These are phyloP conservation scores for Osmerus mordax DNA, from an alignment of 2,113 vertebrate species.

Conservation along the genomic window DNA sequence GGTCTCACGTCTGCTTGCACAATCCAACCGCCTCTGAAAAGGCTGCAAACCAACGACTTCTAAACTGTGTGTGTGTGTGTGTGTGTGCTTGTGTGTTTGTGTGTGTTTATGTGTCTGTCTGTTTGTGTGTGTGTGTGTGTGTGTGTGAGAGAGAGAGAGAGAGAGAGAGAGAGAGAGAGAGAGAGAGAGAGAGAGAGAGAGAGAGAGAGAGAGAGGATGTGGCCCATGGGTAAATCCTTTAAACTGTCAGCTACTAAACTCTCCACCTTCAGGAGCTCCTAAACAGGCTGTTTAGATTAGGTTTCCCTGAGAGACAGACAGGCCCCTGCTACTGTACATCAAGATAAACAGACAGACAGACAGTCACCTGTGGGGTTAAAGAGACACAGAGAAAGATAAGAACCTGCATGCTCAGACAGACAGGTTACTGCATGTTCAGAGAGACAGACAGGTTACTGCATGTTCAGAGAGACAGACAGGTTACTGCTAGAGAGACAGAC, in stretches of 20 bases:
- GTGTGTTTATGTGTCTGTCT: background rate
- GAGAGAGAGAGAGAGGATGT: background rate
- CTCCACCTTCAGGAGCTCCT: conserved; percentile 12
- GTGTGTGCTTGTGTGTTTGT: conserved; percentile 18
- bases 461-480: too few species aligned
- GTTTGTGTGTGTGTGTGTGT: background rate
- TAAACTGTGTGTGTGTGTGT: conserved; percentile 6
- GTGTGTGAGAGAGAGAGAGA: background rate
- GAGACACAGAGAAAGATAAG: too few species aligned
- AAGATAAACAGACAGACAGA: too few species aligned
- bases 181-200: too few species aligned
- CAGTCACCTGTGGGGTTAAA: too few species aligned
- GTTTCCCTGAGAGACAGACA: background rate
- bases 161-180: too few species aligned
- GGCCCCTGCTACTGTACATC: too few species aligned
- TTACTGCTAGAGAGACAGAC: too few species aligned
- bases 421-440: too few species aligned
- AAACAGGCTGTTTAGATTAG: background rate
- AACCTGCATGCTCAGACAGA: too few species aligned
- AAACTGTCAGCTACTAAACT: conserved; percentile 4
- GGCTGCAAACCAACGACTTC: conserved; percentile 19
- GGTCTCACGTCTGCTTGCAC: conserved; percentile 28
- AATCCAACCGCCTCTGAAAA: conserved; percentile 18
- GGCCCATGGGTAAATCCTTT: conserved; percentile 18
- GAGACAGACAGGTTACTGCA: too few species aligned